These are phyloP conservation scores for Molorchus minor DNA, from an alignment of 2,888 invertebrate species.

Conservation along the genomic window DNA sequence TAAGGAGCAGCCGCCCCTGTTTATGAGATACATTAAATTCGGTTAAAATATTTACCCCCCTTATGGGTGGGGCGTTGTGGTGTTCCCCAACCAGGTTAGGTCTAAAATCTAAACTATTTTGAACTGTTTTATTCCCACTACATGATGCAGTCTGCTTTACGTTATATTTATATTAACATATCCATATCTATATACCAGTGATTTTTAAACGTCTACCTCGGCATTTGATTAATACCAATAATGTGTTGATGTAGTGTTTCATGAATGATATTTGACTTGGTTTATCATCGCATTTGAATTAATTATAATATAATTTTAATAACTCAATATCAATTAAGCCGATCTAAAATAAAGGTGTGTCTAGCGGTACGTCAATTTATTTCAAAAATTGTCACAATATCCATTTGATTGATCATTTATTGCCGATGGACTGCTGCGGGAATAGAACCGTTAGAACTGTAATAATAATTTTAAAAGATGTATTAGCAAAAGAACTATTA, in stretches of 20 bases:
- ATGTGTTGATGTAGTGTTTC: slow-evolving; percentile 20
- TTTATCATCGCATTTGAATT: slow-evolving; percentile 31
- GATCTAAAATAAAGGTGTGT: slow-evolving; percentile 22
- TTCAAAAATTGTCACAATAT: slow-evolving; percentile 23
- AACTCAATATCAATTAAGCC: slow-evolving; percentile 40
- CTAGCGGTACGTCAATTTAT: slow-evolving; percentile 14
- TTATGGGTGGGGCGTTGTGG: too few relatives aligned
- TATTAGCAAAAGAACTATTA: neutral
- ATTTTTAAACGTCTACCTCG: neutral
- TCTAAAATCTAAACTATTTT: too few relatives aligned
- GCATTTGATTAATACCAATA: slow-evolving; percentile 2
- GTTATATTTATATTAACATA: too few relatives aligned
- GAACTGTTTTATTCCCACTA: too few relatives aligned
- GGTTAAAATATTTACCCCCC: too few relatives aligned
- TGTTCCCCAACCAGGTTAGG: too few relatives aligned
- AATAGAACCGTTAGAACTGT: neutral
- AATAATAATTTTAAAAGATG: neutral
- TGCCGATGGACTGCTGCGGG: neutral
- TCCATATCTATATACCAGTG: neutral
- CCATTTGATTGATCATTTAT: slow-evolving; percentile 15
- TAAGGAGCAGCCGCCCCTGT: too few relatives aligned
- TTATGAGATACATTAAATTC: too few relatives aligned
- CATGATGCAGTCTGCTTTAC: too few relatives aligned
- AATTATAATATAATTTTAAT: slow-evolving; percentile 42
- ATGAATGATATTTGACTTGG: slow-evolving; percentile 18